phyloP scores from a whole-genome alignment of 1,140 invertebrate species.

The Drosophila ambigua region DNA sequence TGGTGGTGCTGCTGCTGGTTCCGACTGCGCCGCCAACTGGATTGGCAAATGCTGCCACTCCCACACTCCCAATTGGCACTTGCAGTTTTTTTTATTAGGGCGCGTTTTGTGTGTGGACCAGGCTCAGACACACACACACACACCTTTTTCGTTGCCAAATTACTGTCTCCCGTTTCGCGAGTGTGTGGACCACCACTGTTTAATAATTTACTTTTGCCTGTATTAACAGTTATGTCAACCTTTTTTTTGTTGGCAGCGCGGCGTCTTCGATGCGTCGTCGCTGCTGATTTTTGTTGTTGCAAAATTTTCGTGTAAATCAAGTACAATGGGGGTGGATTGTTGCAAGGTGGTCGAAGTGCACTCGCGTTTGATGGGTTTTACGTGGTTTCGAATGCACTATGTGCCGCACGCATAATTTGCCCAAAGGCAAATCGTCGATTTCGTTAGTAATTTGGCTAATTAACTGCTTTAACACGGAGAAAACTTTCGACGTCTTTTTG shows the following conservation, averaged over 20 bases:
- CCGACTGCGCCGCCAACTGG: constrained; percentile 32
- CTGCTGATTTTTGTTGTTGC: constrained; percentile 63
- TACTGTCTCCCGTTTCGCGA: constrained; percentile 29
- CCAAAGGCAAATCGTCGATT: constrained; percentile 57
- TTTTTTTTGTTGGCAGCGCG: constrained; percentile 51
- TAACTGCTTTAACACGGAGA: constrained; percentile 55
- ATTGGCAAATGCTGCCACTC: constrained; percentile 66
- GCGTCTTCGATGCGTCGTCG: constrained; percentile 20
- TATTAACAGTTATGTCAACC: constrained; percentile 75
- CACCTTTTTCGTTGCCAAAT: constrained; percentile 56
- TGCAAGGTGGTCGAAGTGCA: constrained; percentile 50
- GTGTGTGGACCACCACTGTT: constrained; percentile 54
- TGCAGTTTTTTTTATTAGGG: constrained; percentile 49
- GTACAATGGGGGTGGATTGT: constrained; percentile 65
- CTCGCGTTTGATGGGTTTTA: constrained; percentile 57
- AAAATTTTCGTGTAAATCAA: constrained; percentile 73
- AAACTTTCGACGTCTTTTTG: constrained; percentile 77
- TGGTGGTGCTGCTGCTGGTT: constrained; percentile 10
- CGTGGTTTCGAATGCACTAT: constrained; percentile 69
- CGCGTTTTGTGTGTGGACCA: constrained; percentile 47
- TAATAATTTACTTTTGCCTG: constrained; percentile 66
- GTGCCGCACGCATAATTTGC: constrained; percentile 64
- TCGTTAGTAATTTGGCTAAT: constrained; percentile 67
- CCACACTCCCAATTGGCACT: constrained; percentile 49
- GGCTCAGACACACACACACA: too few species aligned